phyloP scores from a whole-genome alignment of 2,888 invertebrate genomes.

The Oegoconia quadripuncta region DNA sequence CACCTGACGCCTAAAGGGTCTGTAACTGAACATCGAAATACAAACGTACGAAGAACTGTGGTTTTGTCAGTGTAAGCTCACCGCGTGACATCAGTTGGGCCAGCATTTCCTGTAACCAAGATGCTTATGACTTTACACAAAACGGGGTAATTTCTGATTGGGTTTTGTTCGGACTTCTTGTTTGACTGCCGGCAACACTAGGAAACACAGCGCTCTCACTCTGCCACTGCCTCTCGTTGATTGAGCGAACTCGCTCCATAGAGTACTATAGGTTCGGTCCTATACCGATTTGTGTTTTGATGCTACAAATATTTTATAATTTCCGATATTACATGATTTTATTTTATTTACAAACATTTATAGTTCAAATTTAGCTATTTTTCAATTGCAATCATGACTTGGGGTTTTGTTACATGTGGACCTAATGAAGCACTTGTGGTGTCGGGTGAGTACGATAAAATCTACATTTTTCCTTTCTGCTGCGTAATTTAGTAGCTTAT shows the following conservation, averaged over 20 bases:
- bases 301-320: slow-evolving; percentile 27
- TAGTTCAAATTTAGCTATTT: slow-evolving; percentile 28
- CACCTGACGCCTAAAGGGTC: no score
- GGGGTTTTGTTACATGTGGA: slow-evolving; percentile 96
- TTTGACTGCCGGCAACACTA: no score
- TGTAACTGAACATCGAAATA: no score
- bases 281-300: slow-evolving; percentile 54
- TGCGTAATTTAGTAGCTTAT: not conserved
- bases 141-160: no score
- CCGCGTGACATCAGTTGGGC: no score
- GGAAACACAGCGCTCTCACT: no score
- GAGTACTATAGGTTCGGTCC: slow-evolving; percentile 23
- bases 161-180: no score
- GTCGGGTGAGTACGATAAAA: slow-evolving; percentile 83
- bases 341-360: slow-evolving; percentile 38
- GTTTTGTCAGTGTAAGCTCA: no score
- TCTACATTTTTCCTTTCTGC: slow-evolving; percentile 6
- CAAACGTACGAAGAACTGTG: no score
- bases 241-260: slow-evolving; percentile 15
- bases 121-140: no score
- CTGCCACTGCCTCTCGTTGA: not conserved
- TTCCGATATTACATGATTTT: slow-evolving; percentile 44
- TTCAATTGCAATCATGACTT: slow-evolving; percentile 75
- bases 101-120: no score
- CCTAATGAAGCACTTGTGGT: slow-evolving; percentile 97